Evolutionary conservation across 2,888 invertebrate genomes (phyloP).

Genomic region (Abrostola triplasia): DNA sequence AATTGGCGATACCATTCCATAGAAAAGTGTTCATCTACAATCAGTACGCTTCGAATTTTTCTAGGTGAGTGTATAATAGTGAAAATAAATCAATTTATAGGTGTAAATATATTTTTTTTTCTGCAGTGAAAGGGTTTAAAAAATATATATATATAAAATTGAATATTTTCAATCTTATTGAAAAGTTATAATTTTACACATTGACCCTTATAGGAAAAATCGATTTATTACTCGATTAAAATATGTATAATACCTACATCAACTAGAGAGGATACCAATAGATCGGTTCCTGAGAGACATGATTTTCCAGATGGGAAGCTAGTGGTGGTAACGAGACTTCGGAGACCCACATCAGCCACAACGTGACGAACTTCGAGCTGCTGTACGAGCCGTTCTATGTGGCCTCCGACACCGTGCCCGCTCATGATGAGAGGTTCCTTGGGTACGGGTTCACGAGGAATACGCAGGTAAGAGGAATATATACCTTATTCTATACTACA

Average conservation of each 20-base stretch:
- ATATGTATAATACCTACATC: not conserved
- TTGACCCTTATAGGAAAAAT: no score
- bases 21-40: constrained; percentile 97
- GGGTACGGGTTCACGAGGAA: constrained; percentile 98
- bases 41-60: constrained; percentile 97
- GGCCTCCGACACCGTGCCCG: constrained; percentile 93
- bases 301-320: constrained; percentile 88
- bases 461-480: constrained; percentile 91
- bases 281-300: not conserved
- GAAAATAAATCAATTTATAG: not conserved
- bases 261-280: not conserved
- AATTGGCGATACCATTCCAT: constrained; percentile 95
- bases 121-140: no score
- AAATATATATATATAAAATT: no score
- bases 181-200: no score
- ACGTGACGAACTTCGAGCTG: constrained; percentile 94
- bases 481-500: no score
- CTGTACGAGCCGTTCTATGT: constrained; percentile 98
- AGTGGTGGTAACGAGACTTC: constrained; percentile 88
- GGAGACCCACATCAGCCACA: constrained; percentile 93
- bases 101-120: no score
- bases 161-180: no score
- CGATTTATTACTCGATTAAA: no score
- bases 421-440: constrained; percentile 96
- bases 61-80: constrained; percentile 88